Evolutionary conservation across 2,888 invertebrate species (phyloP), one percentile per base, ranked within the genome.

Genomic region (Chrysina gloriosa): DNA sequence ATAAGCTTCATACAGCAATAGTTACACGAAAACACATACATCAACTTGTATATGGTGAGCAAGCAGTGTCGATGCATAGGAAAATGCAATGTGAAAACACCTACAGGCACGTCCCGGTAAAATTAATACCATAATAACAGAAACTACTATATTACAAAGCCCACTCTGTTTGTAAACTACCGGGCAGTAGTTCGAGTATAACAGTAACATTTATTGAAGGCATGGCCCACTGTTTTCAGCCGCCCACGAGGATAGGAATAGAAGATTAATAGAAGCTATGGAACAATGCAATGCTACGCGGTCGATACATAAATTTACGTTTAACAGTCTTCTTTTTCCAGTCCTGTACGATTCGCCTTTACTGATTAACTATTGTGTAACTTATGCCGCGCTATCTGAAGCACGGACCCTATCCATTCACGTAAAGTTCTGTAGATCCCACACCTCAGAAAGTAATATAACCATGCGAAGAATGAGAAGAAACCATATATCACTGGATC

Each of bases 161-260:
- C 66, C 66, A 66, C 66, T 66, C 66, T 66, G 42, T 66, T 58
- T 66, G 66, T 66, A 58, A 66, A 66, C 66, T 66, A 66, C 66
- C 66, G 66, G 66, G 66, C 66, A 66, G 66, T 66, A 66, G 66
- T 66, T 58, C 39, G 56, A 47, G 66, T 45, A 66, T 61, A 61
- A 61, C 66, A 66, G 66, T 47, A 68, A 63, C 67, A 54, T 68
- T 68, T 69, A 71, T 68, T 67, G 69, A 71, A 72, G 72, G 68
- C 67, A 72, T 73, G 71, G 72, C 72, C 72, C 73, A 73, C 73
- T 69, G 72, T 73, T 70, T 71, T 69, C 71, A 68, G 70, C 67
- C 73, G 70, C 73, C 73, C 68, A 73, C 73, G 65, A 64, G 64
- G 67, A 71, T 72, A 63, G 71, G 42, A 70, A 70, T 69, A 67